These are phyloP conservation scores for Sander lucioperca DNA, from an alignment of 2,113 vertebrate species.

Conservation along the genomic window DNA sequence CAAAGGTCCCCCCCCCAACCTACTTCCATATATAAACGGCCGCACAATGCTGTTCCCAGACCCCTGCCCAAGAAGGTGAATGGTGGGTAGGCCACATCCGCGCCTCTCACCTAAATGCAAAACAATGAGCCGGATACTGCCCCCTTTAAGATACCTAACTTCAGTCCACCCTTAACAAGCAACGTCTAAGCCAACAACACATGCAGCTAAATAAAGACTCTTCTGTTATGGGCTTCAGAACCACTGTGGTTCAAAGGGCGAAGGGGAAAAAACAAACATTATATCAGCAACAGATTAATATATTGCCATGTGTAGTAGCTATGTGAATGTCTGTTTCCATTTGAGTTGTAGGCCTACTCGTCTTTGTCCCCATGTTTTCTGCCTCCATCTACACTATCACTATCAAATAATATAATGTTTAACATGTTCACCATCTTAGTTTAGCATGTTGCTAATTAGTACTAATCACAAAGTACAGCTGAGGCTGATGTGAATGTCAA, in stretches of 20 bases:
- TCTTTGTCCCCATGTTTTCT: neutral
- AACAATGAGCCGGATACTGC: conserved; percentile 82
- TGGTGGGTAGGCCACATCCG: conserved; percentile 48
- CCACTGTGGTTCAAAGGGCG: conserved; percentile 4
- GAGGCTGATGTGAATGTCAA: neutral
- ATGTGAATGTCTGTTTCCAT: neutral
- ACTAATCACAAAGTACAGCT: neutral
- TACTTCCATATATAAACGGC: neutral
- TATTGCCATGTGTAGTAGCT: neutral
- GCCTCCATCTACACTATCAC: too few relatives aligned
- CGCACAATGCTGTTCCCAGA: conserved; percentile 69
- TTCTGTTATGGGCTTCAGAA: neutral
- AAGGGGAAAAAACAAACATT: conserved; percentile 28
- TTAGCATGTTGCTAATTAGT: neutral
- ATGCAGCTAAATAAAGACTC: conserved; percentile 59
- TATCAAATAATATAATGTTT: too few relatives aligned
- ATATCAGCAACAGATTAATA: neutral
- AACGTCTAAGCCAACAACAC: conserved; percentile 30
- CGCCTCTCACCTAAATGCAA: conserved; percentile 67
- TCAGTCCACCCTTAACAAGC: conserved; percentile 60
- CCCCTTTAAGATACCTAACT: conserved; percentile 23
- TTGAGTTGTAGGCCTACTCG: neutral
- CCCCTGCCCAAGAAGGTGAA: conserved; percentile 62
- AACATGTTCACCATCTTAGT: neutral
- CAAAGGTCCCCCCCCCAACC: conserved; percentile 25